Conservation (phyloP, 2,113 vertebrate species). For the Oreochromis tanganicae region DNA sequence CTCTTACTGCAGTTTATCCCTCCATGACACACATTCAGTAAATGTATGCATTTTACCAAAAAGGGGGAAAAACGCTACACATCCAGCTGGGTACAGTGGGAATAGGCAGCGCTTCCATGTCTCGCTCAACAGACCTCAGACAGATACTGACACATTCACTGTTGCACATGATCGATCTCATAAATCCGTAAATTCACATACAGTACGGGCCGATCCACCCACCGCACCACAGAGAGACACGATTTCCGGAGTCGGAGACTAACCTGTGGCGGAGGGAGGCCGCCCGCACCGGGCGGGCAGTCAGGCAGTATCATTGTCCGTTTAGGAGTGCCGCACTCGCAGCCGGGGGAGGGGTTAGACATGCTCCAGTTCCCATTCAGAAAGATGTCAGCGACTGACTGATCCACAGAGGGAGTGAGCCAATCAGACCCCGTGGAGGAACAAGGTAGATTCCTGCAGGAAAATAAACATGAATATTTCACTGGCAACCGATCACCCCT, state of each 20-base stretch:
- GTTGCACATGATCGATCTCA: background rate
- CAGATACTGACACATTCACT: background rate
- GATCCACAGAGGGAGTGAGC: slow-evolving; percentile 77
- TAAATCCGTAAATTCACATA: background rate
- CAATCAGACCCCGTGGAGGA: slow-evolving; percentile 66
- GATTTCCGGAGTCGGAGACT: background rate
- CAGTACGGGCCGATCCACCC: background rate
- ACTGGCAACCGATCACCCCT: background rate
- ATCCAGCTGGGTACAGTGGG: background rate
- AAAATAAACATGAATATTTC: background rate
- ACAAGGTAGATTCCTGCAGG: slow-evolving; percentile 62
- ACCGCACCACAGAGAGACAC: background rate
- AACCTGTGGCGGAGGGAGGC: slow-evolving; percentile 89
- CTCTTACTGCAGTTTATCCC: background rate
- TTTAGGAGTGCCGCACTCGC: slow-evolving; percentile 84
- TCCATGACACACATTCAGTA: background rate
- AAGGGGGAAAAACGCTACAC: background rate
- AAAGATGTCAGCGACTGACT: slow-evolving; percentile 79
- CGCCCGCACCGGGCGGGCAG: slow-evolving; percentile 86
- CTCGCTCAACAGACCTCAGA: background rate
- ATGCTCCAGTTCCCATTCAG: slow-evolving; percentile 90
- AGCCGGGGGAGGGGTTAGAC: slow-evolving; percentile 88
- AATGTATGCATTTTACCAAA: background rate
- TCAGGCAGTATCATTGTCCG: slow-evolving; percentile 85
- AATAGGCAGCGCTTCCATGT: background rate